Evolutionary conservation across 1,140 invertebrate genomes (phyloP), one percentile per base, ranked within the genome.

Genomic region (Uloborus diversus): DNA sequence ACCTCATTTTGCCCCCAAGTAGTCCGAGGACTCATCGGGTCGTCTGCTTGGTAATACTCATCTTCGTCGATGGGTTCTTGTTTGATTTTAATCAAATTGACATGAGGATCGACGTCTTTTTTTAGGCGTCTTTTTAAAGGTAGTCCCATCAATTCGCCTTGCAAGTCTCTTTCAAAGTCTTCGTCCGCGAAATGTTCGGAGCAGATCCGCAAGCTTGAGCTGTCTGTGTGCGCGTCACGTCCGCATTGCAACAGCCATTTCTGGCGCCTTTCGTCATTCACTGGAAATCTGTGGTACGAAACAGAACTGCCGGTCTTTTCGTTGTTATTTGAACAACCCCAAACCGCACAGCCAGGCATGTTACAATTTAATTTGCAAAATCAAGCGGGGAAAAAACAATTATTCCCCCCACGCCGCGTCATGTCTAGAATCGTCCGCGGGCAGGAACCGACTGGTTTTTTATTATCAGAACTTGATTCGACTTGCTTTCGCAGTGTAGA

Each of bases 101-200:
- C 20, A 28, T 23, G 9, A 59, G 56, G 56, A 28, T 59, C 56
- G 11, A 23, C 56, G 30, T 28, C 23, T 27, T 27, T 23, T 28
- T 59, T 59, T 28, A 59, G 27, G 11, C 56, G 56, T 59, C 30
- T 59, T 59, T 59, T 59, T 13, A 59, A 2, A 4, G 56, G 56
- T 4, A 11, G 14, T 4, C 56, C 56, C 17, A 59, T 28, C 9
- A 59, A 27, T 59, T 59, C 56, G 9, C 56, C 27, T 59, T 28
- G 14, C 27, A 59, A 59, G 30, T 59, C 56, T 17, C 56, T 25
- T 59, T 59, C 56, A 28, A 59, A 59, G 30, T 59, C 56, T 9
- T 59, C 56, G 30, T 1, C 9, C 20, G 14, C 30, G 30, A 59
- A 59, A 28, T 59, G 56, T 27, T 14, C 56, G 14, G 56, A 59